Conservation (phyloP, 2,113 vertebrate species). For the Campylomormyrus numenius region DNA sequence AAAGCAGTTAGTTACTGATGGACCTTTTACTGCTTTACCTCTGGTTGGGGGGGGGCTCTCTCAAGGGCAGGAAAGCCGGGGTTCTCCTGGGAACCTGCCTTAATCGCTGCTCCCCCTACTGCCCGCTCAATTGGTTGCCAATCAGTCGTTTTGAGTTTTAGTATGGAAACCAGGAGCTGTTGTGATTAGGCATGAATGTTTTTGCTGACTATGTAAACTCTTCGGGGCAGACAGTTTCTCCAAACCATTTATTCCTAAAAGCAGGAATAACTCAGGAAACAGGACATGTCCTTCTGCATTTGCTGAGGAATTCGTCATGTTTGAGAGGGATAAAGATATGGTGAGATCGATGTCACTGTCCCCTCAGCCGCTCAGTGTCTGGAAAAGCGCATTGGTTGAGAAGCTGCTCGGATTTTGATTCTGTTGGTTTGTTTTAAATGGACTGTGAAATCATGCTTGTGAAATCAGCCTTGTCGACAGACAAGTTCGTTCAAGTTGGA, state of each 20-base stretch:
- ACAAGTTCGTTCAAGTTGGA: neutral
- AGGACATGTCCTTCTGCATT: slow-evolving; percentile 20
- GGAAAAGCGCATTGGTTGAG: slow-evolving; percentile 4
- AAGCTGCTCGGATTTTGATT: slow-evolving; percentile 19
- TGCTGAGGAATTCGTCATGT: slow-evolving; percentile 23
- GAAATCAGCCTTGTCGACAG: slow-evolving; percentile 13
- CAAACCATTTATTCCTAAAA: neutral
- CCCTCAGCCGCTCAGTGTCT: neutral
- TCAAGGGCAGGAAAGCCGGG: neutral
- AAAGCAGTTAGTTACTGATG: neutral
- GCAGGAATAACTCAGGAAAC: neutral
- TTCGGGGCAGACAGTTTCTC: neutral
- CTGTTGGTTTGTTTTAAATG: slow-evolving; percentile 33
- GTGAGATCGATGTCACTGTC: slow-evolving; percentile 23
- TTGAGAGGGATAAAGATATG: slow-evolving; percentile 13
- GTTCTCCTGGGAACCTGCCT: neutral
- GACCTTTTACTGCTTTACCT: neutral
- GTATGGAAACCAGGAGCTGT: neutral
- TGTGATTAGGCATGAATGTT: neutral
- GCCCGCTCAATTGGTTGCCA: neutral
- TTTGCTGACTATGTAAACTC: neutral
- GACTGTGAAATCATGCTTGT: slow-evolving; percentile 32
- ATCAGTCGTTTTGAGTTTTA: neutral
- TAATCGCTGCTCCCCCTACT: neutral
- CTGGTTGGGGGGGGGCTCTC: neutral